Evolutionary conservation across 2,113 vertebrate genomes (phyloP).

Genomic region (Pterocles burchelli): DNA sequence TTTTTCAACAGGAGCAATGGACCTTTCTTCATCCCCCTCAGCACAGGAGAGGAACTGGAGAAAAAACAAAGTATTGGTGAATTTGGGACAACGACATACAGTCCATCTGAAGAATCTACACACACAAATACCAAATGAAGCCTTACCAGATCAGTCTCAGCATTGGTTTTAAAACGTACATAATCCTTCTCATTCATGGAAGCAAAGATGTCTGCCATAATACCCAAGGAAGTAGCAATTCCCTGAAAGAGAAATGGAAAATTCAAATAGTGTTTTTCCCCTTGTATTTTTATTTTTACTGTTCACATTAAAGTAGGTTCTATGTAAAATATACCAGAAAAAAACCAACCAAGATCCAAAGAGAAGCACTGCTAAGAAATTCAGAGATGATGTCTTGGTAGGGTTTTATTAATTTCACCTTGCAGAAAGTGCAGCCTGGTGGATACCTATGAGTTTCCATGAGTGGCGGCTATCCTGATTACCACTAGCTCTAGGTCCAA

Average conservation of each 20-base stretch:
- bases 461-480: not conserved
- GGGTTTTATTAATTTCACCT: not conserved
- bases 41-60: not conserved
- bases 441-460: not conserved
- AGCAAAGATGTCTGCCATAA: constrained; percentile 88
- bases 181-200: constrained; percentile 94
- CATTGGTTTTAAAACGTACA: constrained; percentile 76
- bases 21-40: not conserved
- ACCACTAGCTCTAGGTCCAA: not conserved
- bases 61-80: not conserved
- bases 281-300: not conserved
- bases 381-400: not conserved
- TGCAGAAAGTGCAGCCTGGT: not conserved
- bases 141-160: constrained; percentile 82
- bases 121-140: not conserved
- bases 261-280: not conserved
- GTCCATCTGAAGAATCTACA: not conserved
- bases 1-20: not conserved
- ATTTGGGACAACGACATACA: not conserved
- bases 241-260: constrained; percentile 65
- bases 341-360: not conserved
- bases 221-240: constrained; percentile 88
- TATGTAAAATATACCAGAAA: not conserved
- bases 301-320: not conserved
- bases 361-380: not conserved